Evolutionary conservation across 2,113 vertebrate genomes (phyloP).

Genomic region (Rhinoderma darwinii): DNA sequence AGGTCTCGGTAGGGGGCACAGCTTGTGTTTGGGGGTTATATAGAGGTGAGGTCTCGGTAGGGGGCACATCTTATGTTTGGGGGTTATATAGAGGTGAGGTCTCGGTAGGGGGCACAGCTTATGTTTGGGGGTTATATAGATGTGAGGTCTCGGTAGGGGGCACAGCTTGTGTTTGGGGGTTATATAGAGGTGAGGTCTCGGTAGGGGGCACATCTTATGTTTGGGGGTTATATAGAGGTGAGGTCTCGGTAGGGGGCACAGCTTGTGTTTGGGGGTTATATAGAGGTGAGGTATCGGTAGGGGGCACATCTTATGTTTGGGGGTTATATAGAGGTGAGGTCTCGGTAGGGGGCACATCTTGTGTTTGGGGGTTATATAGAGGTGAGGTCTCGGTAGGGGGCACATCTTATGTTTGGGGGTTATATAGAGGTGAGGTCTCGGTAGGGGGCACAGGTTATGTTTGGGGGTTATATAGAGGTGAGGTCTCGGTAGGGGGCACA

Average conservation of each 20-base stretch:
- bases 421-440: not conserved
- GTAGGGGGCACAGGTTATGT: too few species aligned
- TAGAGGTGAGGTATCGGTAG: not conserved
- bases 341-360: too few species aligned
- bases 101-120: not conserved
- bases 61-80: not conserved
- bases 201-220: too few species aligned
- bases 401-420: not conserved
- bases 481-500: too few species aligned
- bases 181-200: too few species aligned
- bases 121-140: not conserved
- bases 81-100: not conserved
- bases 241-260: too few species aligned
- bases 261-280: not conserved
- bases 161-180: too few species aligned
- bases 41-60: not conserved
- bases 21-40: not conserved
- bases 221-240: too few species aligned
- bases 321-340: too few species aligned
- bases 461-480: not conserved
- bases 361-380: too few species aligned
- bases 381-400: too few species aligned
- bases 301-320: not conserved
- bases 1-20: not conserved
- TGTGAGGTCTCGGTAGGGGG: not conserved